A percentile compares a stretch with the other conserved stretches of the same genome.
Conservation (phyloP, 2,113 vertebrate genomes). For the Paramormyrops kingsleyae region DNA sequence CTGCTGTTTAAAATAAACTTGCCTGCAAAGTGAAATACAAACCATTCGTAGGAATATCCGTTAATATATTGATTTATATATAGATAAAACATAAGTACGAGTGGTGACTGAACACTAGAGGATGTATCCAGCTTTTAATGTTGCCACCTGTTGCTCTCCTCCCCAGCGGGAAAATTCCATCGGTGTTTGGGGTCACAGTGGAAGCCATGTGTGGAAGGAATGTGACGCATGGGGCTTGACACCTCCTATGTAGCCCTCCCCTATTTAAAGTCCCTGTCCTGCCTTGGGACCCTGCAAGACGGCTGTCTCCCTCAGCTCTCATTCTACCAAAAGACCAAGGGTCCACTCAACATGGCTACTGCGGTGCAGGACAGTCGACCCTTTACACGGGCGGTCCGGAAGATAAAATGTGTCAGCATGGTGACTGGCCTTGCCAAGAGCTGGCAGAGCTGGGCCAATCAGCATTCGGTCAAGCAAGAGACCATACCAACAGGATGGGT, state of each 20-base stretch:
- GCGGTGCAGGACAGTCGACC: constrained; percentile 36
- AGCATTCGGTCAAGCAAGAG: constrained; percentile 51
- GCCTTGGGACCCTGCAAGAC: constrained; percentile 21
- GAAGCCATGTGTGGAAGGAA: constrained; percentile 34
- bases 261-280: constrained; percentile 53
- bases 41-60: not conserved
- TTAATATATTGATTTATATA: constrained; percentile 21
- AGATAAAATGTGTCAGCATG: constrained; percentile 55
- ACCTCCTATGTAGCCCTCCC: constrained; percentile 37
- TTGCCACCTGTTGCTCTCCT: constrained; percentile 51
- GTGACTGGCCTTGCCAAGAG: constrained; percentile 59
- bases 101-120: constrained; percentile 16
- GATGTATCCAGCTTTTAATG: constrained; percentile 33
- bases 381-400: constrained; percentile 48
- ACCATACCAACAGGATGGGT: constrained; percentile 58
- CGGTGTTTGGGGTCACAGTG: constrained; percentile 20
- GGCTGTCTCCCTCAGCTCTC: constrained; percentile 23
- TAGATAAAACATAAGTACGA: not conserved
- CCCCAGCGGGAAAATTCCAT: constrained; percentile 44
- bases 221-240: constrained; percentile 38
- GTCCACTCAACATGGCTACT: constrained; percentile 41
- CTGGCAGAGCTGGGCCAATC: constrained; percentile 65
- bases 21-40: not conserved
- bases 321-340: constrained; percentile 22
- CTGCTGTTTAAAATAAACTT: not conserved